phyloP scores from a whole-genome alignment of 2,888 invertebrate genomes.

The Caenorhabditis sp. region DNA sequence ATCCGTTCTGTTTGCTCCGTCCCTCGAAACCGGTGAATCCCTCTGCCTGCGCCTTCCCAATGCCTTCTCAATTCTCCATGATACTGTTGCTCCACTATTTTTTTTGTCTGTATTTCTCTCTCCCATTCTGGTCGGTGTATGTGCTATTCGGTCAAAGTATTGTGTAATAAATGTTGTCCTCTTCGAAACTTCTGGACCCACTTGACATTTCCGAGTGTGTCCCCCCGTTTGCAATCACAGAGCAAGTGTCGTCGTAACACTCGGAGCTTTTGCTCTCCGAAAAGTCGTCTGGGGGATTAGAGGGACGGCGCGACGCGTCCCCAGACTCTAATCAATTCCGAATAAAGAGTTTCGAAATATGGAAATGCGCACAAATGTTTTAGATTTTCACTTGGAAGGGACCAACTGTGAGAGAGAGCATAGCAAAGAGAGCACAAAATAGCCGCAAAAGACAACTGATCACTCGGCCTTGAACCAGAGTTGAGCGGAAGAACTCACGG shows the following conservation, averaged over 20 bases:
- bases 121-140: slow-evolving; percentile 49
- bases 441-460: too few species aligned
- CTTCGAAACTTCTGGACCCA: background rate
- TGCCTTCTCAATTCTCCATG: slow-evolving; percentile 42
- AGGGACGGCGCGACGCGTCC: slow-evolving; percentile 9
- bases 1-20: slow-evolving; percentile 6
- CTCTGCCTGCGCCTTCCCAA: slow-evolving; percentile 6
- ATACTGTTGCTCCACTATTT: background rate
- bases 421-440: too few species aligned
- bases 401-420: too few species aligned
- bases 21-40: slow-evolving; percentile 19
- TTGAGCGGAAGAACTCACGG: too few species aligned
- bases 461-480: too few species aligned
- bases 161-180: slow-evolving; percentile 19
- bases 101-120: background rate
- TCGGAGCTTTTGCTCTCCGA: background rate
- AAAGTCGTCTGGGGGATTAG: slow-evolving; percentile 53
- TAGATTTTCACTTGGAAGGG: too few species aligned
- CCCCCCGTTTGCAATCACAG: slow-evolving; percentile 26
- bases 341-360: slow-evolving; percentile 44
- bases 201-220: slow-evolving; percentile 44
- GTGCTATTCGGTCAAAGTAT: slow-evolving; percentile 34
- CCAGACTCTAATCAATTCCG: slow-evolving; percentile 33
- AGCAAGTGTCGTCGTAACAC: slow-evolving; percentile 23
- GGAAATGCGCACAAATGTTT: slow-evolving; percentile 13